Conservation (phyloP, 2,888 invertebrate genomes). For the Dendrolimus houi region DNA sequence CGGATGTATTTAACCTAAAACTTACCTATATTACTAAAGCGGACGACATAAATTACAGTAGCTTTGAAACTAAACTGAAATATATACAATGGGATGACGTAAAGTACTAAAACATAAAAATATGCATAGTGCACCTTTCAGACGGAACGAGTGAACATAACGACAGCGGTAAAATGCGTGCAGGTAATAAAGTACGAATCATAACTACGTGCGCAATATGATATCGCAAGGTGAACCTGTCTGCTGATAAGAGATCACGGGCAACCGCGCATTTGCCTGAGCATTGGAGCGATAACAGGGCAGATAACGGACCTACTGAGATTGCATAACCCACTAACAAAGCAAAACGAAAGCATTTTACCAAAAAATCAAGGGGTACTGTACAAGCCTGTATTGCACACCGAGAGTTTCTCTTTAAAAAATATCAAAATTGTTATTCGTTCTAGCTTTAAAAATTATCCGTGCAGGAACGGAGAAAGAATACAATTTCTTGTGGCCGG, state of each 20-base stretch:
- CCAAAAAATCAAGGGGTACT: too few relatives aligned
- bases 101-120: too few relatives aligned
- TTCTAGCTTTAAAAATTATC: too few relatives aligned
- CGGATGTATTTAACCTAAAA: neutral
- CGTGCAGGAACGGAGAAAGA: too few relatives aligned
- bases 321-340: neutral
- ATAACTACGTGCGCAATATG: slow-evolving; percentile 31
- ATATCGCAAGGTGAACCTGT: slow-evolving; percentile 44
- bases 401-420: too few relatives aligned
- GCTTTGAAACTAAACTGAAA: too few relatives aligned
- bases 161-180: neutral
- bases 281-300: slow-evolving; percentile 7
- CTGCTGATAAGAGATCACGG: slow-evolving; percentile 45
- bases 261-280: slow-evolving; percentile 22
- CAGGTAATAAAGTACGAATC: slow-evolving; percentile 25
- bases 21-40: neutral
- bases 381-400: too few relatives aligned
- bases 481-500: too few relatives aligned
- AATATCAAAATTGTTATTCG: too few relatives aligned
- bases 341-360: neutral
- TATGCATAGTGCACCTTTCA: too few relatives aligned
- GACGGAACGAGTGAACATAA: neutral
- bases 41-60: too few relatives aligned
- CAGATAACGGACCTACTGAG: slow-evolving; percentile 18
- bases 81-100: too few relatives aligned